Conservation (phyloP, 2,113 vertebrate genomes). For the Tetrao urogallus region DNA sequence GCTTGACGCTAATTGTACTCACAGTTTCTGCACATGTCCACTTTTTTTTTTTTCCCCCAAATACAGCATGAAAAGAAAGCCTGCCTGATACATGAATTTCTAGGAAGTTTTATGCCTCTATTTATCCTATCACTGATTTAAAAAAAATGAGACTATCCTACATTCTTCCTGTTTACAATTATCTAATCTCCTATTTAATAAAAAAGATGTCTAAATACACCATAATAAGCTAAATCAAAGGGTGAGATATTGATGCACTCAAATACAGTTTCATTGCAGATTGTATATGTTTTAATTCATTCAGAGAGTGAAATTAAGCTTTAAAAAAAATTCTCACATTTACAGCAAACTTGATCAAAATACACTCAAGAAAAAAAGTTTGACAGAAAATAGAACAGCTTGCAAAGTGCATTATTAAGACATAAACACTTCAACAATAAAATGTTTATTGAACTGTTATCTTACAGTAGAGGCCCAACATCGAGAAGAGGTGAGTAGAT, state of each 20-base stretch:
- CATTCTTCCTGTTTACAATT: conserved; percentile 69
- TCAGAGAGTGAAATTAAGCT: conserved; percentile 67
- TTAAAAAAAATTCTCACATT: conserved; percentile 52
- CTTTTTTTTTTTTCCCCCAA: conserved; percentile 45
- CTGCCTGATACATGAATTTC: conserved; percentile 64
- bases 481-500: neutral
- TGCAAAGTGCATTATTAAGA: neutral
- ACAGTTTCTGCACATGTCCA: conserved; percentile 89
- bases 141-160: conserved; percentile 39
- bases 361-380: neutral
- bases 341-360: neutral
- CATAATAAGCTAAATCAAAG: conserved; percentile 73
- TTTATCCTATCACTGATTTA: conserved; percentile 58
- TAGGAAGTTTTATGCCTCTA: conserved; percentile 61
- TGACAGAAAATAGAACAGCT: neutral
- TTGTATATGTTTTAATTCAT: conserved; percentile 63
- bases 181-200: conserved; percentile 73
- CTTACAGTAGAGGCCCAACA: neutral
- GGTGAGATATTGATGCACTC: conserved; percentile 63
- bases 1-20: conserved; percentile 92
- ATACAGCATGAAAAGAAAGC: conserved; percentile 66
- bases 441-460: neutral
- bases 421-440: neutral
- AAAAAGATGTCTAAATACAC: conserved; percentile 74
- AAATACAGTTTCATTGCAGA: conserved; percentile 69